Evolutionary conservation across 2,797 vertebrate species (phyloP).

Genomic region (Malacoraja senta): DNA sequence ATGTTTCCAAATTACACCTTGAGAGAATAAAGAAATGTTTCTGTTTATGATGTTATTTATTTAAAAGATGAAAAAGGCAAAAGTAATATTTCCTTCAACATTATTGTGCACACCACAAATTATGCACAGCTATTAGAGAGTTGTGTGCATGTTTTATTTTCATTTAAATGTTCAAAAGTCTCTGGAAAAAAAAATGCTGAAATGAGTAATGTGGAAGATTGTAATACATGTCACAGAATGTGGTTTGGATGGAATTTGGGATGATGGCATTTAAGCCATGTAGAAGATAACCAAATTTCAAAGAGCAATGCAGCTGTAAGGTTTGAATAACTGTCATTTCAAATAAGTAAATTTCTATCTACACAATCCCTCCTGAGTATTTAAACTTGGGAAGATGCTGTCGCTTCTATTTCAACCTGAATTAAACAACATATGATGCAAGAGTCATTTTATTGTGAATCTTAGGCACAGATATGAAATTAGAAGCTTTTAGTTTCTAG

Average conservation of each 20-base stretch:
- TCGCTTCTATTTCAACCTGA: neutral
- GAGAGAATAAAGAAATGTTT: neutral
- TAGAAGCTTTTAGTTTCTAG: neutral
- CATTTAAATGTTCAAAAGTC: neutral
- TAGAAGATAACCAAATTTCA: neutral
- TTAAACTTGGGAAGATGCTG: neutral
- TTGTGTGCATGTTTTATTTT: conserved; percentile 1
- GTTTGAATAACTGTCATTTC: conserved; percentile 12
- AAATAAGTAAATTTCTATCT: neutral
- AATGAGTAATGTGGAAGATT: conserved; percentile 7
- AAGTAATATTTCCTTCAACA: conserved; percentile 9
- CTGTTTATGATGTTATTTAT: neutral
- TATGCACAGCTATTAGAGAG: neutral
- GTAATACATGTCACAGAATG: conserved; percentile 13
- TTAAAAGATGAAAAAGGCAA: neutral
- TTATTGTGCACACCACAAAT: neutral
- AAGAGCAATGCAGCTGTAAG: conserved; percentile 13
- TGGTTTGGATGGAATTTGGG: neutral
- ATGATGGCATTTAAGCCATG: conserved; percentile 9
- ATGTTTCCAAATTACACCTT: neutral
- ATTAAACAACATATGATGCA: neutral
- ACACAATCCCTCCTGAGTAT: neutral
- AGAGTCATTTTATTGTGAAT: neutral
- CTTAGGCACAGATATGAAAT: neutral
- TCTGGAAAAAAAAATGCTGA: neutral